phyloP scores from a whole-genome alignment of 2,113 vertebrate genomes.

The Pyxicephalus adspersus region DNA sequence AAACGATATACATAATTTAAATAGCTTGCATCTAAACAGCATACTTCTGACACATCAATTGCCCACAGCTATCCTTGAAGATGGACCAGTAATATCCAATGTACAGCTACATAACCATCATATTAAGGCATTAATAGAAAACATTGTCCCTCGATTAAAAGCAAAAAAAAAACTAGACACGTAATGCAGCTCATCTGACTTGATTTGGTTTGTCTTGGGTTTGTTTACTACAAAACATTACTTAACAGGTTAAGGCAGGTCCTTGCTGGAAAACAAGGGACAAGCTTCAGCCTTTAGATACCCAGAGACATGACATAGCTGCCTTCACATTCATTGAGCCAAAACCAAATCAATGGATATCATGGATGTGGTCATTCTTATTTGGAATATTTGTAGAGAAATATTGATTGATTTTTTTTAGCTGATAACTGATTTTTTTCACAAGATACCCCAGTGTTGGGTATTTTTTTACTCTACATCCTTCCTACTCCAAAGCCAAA shows the following conservation, averaged over 20 bases:
- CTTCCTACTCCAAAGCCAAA: no score
- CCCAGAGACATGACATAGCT: neutral
- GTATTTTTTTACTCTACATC: no score
- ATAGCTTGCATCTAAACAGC: neutral
- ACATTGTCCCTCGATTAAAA: neutral
- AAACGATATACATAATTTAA: neutral
- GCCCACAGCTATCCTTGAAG: neutral
- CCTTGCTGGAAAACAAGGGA: constrained; percentile 8
- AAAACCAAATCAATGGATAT: no score
- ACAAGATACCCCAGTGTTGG: no score
- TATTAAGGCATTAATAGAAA: neutral
- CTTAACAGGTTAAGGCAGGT: constrained; percentile 59
- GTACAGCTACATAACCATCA: neutral
- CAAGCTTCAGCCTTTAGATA: neutral
- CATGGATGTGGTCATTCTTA: no score
- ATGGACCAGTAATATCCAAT: neutral
- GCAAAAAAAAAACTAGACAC: neutral
- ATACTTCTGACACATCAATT: neutral
- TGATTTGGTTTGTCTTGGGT: constrained; percentile 25
- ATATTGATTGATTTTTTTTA: no score
- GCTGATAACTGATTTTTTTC: no score
- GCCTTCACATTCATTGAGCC: no score
- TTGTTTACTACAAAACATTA: constrained; percentile 57
- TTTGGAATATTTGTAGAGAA: no score
- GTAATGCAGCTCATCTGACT: neutral